A percentile compares a stretch with the other conserved stretches of the same genome.
These are phyloP conservation scores for Sardinella longiceps DNA, from an alignment of 2,797 vertebrate genomes.

Conservation along the genomic window DNA sequence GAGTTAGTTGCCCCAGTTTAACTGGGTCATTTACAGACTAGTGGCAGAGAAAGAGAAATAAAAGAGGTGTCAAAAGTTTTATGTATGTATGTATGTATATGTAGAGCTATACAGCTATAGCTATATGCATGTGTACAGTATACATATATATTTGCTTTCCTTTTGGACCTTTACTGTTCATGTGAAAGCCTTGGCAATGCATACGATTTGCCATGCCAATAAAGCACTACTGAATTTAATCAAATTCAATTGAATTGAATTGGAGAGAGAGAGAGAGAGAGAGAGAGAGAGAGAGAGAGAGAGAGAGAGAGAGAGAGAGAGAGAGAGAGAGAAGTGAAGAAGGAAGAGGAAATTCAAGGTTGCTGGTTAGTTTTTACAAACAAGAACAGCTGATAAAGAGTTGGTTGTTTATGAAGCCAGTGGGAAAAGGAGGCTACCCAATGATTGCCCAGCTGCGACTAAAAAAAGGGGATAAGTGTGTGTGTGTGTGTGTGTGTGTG, in stretches of 20 bases:
- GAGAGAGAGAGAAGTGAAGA: not conserved
- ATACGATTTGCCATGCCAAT: too few relatives aligned
- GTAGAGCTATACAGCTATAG: too few relatives aligned
- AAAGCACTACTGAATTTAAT: too few relatives aligned
- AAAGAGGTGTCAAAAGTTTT: too few relatives aligned
- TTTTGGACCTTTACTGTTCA: too few relatives aligned
- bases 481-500: not conserved
- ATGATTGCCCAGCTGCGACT: not conserved
- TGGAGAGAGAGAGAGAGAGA: not conserved
- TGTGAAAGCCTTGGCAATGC: too few relatives aligned
- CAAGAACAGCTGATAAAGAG: not conserved
- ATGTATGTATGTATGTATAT: too few relatives aligned
- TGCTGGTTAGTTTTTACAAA: not conserved
- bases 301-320: not conserved
- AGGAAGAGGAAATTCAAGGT: not conserved
- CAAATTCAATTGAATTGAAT: too few relatives aligned
- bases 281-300: not conserved
- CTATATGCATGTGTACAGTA: too few relatives aligned
- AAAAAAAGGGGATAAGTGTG: not conserved
- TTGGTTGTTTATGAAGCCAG: not conserved
- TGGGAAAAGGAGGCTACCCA: slow-evolving; percentile 8
- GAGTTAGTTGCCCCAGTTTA: not conserved
- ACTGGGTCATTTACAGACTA: not conserved
- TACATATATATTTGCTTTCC: too few relatives aligned
- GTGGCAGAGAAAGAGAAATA: not conserved